Conservation (phyloP, 2,888 invertebrate genomes). For the Metopia argyrocephala region DNA sequence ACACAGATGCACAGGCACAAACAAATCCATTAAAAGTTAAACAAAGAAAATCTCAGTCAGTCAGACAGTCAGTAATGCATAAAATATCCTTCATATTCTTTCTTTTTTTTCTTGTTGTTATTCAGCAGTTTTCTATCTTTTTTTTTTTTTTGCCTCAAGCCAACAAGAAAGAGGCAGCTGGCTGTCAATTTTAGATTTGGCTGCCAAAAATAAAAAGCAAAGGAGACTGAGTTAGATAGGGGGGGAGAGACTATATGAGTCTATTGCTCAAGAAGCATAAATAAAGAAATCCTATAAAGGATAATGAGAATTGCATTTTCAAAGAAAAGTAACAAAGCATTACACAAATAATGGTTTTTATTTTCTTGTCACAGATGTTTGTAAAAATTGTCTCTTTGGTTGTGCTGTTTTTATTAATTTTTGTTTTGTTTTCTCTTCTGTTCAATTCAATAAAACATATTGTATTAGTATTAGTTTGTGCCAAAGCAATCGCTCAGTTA, state of each 20-base stretch:
- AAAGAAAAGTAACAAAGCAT: not conserved
- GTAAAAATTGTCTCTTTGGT: slow-evolving; percentile 17
- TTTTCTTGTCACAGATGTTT: slow-evolving; percentile 68
- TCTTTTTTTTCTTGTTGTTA: not conserved
- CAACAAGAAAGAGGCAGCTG: slow-evolving; percentile 43
- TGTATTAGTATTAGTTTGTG: not conserved
- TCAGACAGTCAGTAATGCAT: not conserved
- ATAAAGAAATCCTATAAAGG: slow-evolving; percentile 19
- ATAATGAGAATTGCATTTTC: slow-evolving; percentile 14
- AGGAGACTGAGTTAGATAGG: not conserved
- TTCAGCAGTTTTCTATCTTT: not conserved
- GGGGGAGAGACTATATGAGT: not conserved
- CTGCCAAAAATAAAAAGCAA: slow-evolving; percentile 42
- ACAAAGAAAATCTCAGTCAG: not conserved
- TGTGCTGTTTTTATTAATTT: not conserved
- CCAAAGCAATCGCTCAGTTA: slow-evolving; percentile 31
- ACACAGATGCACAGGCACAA: not conserved
- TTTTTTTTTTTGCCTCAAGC: slow-evolving; percentile 20
- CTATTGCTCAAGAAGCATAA: not conserved
- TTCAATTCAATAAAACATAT: too few relatives aligned
- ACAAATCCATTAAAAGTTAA: too few relatives aligned
- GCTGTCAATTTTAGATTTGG: slow-evolving; percentile 53
- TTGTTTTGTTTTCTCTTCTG: too few relatives aligned
- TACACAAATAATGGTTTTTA: not conserved
- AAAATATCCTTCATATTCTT: not conserved